Evolutionary conservation across 2,888 invertebrate genomes (phyloP), one percentile per base, ranked within the genome.

Genomic region (Watsonalla cultraria): DNA sequence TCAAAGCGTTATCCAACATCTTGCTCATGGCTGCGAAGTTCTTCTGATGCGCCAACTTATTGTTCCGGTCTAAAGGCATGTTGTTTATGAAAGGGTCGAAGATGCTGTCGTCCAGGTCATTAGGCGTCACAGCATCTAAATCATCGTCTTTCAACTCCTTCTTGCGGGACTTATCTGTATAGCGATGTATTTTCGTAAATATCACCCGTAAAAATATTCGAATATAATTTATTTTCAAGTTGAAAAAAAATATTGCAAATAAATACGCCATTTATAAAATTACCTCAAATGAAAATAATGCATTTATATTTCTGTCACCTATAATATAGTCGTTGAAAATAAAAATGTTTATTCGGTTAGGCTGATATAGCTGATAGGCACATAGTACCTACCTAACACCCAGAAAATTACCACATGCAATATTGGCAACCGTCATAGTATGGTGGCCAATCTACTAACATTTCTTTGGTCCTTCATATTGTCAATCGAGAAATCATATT

Each of bases 11-110:
- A 1, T 73, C 66, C 0, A 86, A 64, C 0, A 71, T 73, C 13
- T 71, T 62, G 66, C 81, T 67, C 84, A 89, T 77, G 4, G 62
- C 62, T 4, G 80, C 74, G 54, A 70, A 85, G 66, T 83, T 78
- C 24, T 59, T 65, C 54, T 72, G 67, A 51, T 89, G 86, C 0
- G 64, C 79, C 1, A 58, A 46, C 13, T 65, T 66, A 52, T 85
- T 78, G 2, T 57, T 54, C 0, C 75, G 56, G 0, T 76, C 76
- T 0, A 56, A 13, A 0, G 88, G 86, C 72, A 78, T 80, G 42
- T 72, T 71, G 0, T 66, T 63, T 45, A 78, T 60, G 50, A 81
- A 76, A 7, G 57, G 65, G 46, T 83, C 78, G 64, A 89, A 86
- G 8, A 82, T 68, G 0, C 62, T 64, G 11, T 70, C 71, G 52